phyloP scores from a whole-genome alignment of 1,140 invertebrate genomes.

The Brachionus calyciflorus region DNA sequence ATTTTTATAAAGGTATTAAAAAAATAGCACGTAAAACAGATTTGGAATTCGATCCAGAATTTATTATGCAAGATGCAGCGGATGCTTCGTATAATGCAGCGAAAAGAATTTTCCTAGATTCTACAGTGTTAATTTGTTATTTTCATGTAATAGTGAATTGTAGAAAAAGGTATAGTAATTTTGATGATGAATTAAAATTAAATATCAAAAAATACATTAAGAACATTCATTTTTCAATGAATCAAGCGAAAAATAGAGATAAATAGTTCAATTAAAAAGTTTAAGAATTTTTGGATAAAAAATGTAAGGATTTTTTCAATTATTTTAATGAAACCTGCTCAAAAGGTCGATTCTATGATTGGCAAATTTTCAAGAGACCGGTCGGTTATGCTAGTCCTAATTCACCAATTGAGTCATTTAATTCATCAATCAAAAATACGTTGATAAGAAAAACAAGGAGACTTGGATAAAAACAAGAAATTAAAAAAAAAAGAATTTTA shows the following conservation, averaged over 20 bases:
- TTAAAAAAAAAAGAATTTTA: too few relatives aligned
- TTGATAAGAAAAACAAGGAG: neutral
- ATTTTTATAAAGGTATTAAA: too few relatives aligned
- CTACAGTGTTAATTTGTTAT: neutral
- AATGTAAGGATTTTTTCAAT: neutral
- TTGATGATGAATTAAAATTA: neutral
- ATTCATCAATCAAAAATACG: neutral
- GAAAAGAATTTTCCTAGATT: neutral
- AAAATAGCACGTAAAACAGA: neutral
- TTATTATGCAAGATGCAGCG: conserved; percentile 13
- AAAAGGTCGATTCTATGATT: conserved; percentile 4
- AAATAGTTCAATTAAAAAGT: neutral
- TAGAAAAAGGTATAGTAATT: neutral
- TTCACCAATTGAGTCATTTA: neutral
- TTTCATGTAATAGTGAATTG: conserved; percentile 18
- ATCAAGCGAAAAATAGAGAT: neutral
- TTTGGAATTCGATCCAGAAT: neutral
- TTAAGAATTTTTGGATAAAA: neutral
- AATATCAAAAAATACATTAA: neutral
- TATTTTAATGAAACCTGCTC: neutral
- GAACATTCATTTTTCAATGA: conserved; percentile 28
- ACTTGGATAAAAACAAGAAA: too few relatives aligned
- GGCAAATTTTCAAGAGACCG: neutral
- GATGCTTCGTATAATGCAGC: too few relatives aligned
- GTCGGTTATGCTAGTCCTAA: neutral